Evolutionary conservation across 1,140 invertebrate species (phyloP), one percentile per base, ranked within the genome.

Genomic region (Macrobrachium rosenbergii): DNA sequence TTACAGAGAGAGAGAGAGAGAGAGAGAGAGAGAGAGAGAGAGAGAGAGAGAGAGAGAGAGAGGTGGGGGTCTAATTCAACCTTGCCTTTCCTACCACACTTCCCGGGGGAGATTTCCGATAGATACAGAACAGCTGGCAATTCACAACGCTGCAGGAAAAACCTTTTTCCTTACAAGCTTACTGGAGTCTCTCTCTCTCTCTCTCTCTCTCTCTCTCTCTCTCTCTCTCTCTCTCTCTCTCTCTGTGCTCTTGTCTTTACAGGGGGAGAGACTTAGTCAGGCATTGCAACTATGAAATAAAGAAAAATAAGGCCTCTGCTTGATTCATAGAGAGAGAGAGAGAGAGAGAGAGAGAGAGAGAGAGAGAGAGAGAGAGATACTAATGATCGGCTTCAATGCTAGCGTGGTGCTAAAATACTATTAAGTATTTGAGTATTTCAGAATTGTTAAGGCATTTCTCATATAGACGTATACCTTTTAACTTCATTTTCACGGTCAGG

Each of bases 1-100:
- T 37, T 52, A 52, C 52, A 12, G 12, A 12, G 17, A 67, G 64
- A 67, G 23, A 67, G 64, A 67, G 64, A 67, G 64, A 67, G 64
- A 67, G 64, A 67, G 64, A 67, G 23, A 28, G 64, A 67, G 64
- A 67, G 23, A 28, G 64, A 21, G 23, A 67, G 19, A 67, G 23
- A 67, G 23, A 67, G 64, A 67, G 19, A 67, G 64, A 67, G 23
- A 67, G 64, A 67, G 64, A 67, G 64, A 67, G 23, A 67, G 64
- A 67, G 10, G 16, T 5, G 8, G 8, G 23, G 0, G 8, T 67
- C 23, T 28, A 21, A 67, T 67, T 28, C 19, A n/a, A 67, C 23
- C 64, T 67, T 8, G 64, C 64, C 64, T 16, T 67, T n/a, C 19
- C 64, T 67, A 3, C 64, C 64, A 28, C 64, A 21, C 23, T 28